Conservation (phyloP, 2,113 vertebrate genomes). For the Oostethus manadensis region DNA sequence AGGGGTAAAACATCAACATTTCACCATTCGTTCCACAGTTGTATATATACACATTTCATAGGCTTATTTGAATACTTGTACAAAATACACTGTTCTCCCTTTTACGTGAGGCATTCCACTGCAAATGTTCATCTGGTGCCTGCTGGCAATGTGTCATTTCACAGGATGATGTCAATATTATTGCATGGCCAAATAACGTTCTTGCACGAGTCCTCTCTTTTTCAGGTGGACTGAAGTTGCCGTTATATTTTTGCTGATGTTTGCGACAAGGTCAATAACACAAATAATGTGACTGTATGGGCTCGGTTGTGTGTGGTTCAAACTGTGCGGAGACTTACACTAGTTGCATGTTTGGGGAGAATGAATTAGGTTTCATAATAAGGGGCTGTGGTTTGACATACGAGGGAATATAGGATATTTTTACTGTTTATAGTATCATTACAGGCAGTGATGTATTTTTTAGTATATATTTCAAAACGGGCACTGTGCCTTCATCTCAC, state of each 20-base stretch:
- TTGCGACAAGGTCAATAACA: constrained; percentile 35
- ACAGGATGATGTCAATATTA: constrained; percentile 57
- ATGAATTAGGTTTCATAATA: constrained; percentile 21
- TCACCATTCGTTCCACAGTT: constrained; percentile 58
- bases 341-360: constrained; percentile 30
- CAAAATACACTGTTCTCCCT: constrained; percentile 74
- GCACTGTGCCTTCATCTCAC: constrained; percentile 31
- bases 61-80: constrained; percentile 66
- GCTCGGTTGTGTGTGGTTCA: constrained; percentile 17
- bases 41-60: constrained; percentile 64
- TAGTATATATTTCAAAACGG: constrained; percentile 16
- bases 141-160: constrained; percentile 17
- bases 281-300: not conserved
- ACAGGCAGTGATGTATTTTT: constrained; percentile 39
- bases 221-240: constrained; percentile 17
- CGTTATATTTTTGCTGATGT: constrained; percentile 30
- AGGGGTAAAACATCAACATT: constrained; percentile 53
- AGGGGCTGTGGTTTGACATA: constrained; percentile 38
- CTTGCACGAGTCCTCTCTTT: constrained; percentile 59
- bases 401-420: constrained; percentile 7
- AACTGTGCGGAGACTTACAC: constrained; percentile 32
- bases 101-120: constrained; percentile 35
- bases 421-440: constrained; percentile 20
- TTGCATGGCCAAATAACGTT: constrained; percentile 23
- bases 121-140: constrained; percentile 37